Evolutionary conservation across 2,888 invertebrate species (phyloP), one percentile per base, ranked within the genome.

Genomic region (Laspeyria flexula): DNA sequence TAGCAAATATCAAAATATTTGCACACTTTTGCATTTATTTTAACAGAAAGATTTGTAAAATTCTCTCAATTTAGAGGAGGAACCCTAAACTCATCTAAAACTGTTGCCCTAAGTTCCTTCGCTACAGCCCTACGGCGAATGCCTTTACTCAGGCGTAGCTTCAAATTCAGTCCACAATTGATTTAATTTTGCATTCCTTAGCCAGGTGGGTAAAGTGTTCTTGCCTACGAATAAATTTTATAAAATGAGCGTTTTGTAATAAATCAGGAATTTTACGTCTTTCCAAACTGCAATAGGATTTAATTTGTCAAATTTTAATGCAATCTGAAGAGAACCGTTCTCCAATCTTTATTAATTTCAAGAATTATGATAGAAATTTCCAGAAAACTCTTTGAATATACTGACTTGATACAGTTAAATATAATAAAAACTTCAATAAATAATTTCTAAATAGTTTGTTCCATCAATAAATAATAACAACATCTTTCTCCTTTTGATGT

Each of bases 101-200:
- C 52, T 50, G 48, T 53, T 61, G 64, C 61, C 51, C 50, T 42
- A 69, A 73, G 59, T 70, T 64, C 45, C 30, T 55, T 64, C 62
- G 73, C 71, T 64, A 65, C 55, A 58, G 41, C 42, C 41, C 44
- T 52, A 48, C 40, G 46, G 43, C 45, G 57, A 58, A 63, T 70
- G 75, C 66, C 75, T 73, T 70, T 73, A 76, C 74, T 73, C 57
- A 53, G 60, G 30, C 48, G 46, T 65, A 61, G 54, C 71, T 70
- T 72, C 69, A 77, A 74, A 72, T 79, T 73, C 66, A 55, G 51
- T 44, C 49, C 58, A 60, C 77, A 74, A 79, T 76, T 82, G 83
- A 83, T 82, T 84, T 83, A 84, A 84, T 84, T 83, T 80, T 67
- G 79, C 67, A 77, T 79, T 73, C 70, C 74, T 73, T 69, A 69